Percentiles rank a stretch among this genome's conserved stretches.
Evolutionary conservation across 2,888 invertebrate species (phyloP).

Genomic region (Chironomus tentans): DNA sequence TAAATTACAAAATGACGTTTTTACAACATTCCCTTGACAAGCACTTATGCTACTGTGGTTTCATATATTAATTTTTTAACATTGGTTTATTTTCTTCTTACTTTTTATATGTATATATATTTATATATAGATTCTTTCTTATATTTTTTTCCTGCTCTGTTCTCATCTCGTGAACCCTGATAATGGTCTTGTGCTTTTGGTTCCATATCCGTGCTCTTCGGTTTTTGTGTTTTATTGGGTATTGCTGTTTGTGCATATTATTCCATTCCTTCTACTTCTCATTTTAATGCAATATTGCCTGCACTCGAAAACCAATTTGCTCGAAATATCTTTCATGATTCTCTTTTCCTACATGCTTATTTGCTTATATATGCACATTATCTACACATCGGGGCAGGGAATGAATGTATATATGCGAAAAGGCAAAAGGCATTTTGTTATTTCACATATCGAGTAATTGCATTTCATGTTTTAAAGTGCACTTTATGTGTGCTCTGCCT

Average conservation of each 20-base stretch:
- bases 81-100: constrained; percentile 24
- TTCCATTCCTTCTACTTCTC: not conserved
- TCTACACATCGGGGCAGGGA: not conserved
- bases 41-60: constrained; percentile 28
- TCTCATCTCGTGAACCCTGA: not conserved
- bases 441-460: constrained; percentile 15
- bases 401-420: not conserved
- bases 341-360: constrained; percentile 4
- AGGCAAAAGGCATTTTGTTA: not conserved
- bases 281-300: not conserved
- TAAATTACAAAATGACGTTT: constrained; percentile 29
- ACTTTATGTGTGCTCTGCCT: not conserved
- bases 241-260: constrained; percentile 13
- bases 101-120: not conserved
- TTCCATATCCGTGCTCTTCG: constrained; percentile 7
- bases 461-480: constrained; percentile 19
- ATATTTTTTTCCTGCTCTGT: constrained; percentile 1
- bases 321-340: constrained; percentile 14
- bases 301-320: constrained; percentile 18
- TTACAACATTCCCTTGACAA: constrained; percentile 29
- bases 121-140: not conserved
- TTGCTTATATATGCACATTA: constrained; percentile 14
- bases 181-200: constrained; percentile 13
- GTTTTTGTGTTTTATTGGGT: constrained; percentile 25
- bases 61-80: constrained; percentile 22